phyloP scores from a whole-genome alignment of 2,113 vertebrate genomes.

The Charadrius vociferus region DNA sequence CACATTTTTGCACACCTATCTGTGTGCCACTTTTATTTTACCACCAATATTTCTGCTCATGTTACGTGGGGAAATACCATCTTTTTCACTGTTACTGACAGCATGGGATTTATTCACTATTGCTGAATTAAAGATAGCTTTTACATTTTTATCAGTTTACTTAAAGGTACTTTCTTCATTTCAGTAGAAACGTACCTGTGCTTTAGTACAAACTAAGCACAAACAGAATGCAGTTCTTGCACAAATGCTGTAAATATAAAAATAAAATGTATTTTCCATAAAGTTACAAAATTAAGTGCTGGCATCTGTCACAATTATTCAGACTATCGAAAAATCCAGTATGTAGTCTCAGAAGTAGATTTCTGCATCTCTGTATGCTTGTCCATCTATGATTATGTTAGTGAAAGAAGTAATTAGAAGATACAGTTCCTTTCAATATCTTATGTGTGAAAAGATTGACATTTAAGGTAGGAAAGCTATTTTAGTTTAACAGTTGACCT shows the following conservation, averaged over 20 bases:
- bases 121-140: background rate
- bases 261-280: slow-evolving; percentile 68
- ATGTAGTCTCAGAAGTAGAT: background rate
- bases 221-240: slow-evolving; percentile 29
- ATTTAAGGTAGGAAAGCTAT: background rate
- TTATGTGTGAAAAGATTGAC: background rate
- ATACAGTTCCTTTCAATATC: background rate
- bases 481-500: background rate
- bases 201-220: background rate
- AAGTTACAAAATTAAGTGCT: background rate
- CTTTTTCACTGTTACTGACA: slow-evolving; percentile 4
- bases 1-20: background rate
- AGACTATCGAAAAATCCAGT: background rate
- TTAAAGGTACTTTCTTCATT: background rate
- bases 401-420: background rate
- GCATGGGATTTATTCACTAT: background rate
- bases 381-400: background rate
- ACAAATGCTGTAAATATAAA: slow-evolving; percentile 13
- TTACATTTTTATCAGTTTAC: background rate
- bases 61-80: slow-evolving; percentile 5
- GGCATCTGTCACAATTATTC: background rate
- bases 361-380: background rate
- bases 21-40: background rate
- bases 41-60: background rate
- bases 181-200: background rate